Evolutionary conservation across 1,140 invertebrate genomes (phyloP), one percentile per base, ranked within the genome.

Genomic region (Eupristina koningsbergeri): DNA sequence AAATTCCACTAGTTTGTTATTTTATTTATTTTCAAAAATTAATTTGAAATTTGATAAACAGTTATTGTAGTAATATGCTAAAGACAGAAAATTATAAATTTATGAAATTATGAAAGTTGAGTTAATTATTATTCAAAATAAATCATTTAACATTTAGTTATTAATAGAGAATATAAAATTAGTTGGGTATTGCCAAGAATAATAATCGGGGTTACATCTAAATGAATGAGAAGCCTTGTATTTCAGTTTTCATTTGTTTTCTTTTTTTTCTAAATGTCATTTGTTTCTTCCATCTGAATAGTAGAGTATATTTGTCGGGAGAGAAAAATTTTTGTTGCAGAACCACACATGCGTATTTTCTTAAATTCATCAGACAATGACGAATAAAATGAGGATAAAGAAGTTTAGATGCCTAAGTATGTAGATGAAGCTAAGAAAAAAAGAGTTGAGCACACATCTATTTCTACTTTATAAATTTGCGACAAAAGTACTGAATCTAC

Each of bases 291-390:
- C n/a, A n/a, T n/a, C n/a, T n/a, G n/a, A 31, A 15, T 64, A 64
- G 61, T 19, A 31, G 61, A 31, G 61, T 11, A 8, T 34, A 11
- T 9, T 31, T 15, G 31, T 64, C 22, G 8, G n/a, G 26, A 63
- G 26, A n/a, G 0, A 29, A 34, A 31, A 8, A 17, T 36, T 75
- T 81, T 58, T 73, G 69, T 71, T 41, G 47, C 8, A 29, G 13
- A 19, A 15, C 0, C 11, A 31, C 31, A 45, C 63, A n/a, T n/a
- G 15, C 34, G 58, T 75, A 64, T 77, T 83, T 83, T 79, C 77
- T 80, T 80, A 80, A 80, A 84, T 80, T 84, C 83, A 77, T 84
- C 76, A 80, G 58, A 74, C 29, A 50, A 45, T 45, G 58, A 41
- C 0, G 19, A 26, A 36, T 41, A 39, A 22, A 58, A 78, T 19